These are phyloP conservation scores for Xiphydria camelus DNA, from an alignment of 2,888 invertebrate genomes.

Conservation along the genomic window DNA sequence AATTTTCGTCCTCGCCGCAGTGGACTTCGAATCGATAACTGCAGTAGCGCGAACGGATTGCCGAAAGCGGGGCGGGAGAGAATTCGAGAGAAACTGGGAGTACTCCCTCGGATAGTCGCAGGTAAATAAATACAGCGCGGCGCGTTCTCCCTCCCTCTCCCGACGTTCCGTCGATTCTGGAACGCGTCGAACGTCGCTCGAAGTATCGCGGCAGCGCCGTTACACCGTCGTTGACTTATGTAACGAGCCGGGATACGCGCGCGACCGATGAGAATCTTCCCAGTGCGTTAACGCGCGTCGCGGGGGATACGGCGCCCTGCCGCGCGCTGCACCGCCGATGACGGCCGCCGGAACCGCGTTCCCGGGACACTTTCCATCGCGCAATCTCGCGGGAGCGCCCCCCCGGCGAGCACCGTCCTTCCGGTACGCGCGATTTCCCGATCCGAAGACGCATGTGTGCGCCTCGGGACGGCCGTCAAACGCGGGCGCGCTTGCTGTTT, in stretches of 20 bases:
- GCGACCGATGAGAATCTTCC: conserved; percentile 41
- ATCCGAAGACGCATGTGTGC: not conserved
- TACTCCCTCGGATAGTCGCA: too few relatives aligned
- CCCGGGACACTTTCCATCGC: not conserved
- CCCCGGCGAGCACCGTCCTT: not conserved
- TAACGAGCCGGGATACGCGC: conserved; percentile 22
- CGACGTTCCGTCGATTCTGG: conserved; percentile 5
- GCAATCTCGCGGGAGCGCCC: not conserved
- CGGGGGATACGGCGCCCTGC: too few relatives aligned
- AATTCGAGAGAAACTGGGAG: too few relatives aligned
- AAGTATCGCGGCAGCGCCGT: conserved; percentile 43
- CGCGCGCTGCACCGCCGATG: too few relatives aligned
- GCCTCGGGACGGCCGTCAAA: conserved; percentile 9
- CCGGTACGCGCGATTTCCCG: not conserved
- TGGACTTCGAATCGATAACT: too few relatives aligned
- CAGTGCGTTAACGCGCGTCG: conserved; percentile 26
- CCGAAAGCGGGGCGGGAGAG: too few relatives aligned
- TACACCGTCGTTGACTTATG: conserved; percentile 41
- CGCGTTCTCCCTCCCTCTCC: conserved; percentile 5
- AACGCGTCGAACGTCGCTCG: conserved; percentile 26
- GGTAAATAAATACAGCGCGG: too few relatives aligned
- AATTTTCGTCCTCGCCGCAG: too few relatives aligned
- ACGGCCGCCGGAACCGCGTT: too few relatives aligned
- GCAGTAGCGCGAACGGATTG: too few relatives aligned
- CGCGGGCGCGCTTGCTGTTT: conserved; percentile 31